phyloP scores from a whole-genome alignment of 2,888 invertebrate species.

The Phytoseiulus persimilis region DNA sequence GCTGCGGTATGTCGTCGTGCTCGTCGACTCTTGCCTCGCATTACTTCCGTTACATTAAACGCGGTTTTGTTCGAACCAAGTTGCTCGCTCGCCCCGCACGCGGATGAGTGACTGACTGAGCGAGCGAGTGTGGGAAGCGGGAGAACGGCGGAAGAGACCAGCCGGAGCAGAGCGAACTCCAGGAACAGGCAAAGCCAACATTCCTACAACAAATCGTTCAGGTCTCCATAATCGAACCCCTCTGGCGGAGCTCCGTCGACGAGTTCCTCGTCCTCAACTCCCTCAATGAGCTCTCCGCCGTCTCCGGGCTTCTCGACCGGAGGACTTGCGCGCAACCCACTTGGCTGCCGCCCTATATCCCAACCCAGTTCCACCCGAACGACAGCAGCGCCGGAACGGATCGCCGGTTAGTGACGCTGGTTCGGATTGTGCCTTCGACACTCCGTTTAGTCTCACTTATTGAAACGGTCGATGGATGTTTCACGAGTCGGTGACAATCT shows the following conservation, averaged over 20 bases:
- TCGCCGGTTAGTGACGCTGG: not conserved
- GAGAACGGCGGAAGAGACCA: not conserved
- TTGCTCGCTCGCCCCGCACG: not conserved
- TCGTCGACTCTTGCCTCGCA: conserved; percentile 6
- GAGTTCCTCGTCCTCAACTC: not conserved
- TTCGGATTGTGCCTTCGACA: not conserved
- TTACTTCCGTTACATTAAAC: conserved; percentile 38
- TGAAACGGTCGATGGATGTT: not conserved
- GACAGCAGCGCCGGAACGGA: not conserved
- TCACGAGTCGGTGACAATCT: not conserved
- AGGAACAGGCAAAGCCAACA: not conserved
- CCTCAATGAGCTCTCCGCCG: not conserved
- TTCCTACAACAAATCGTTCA: not conserved
- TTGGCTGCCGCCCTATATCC: not conserved
- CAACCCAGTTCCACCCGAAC: not conserved
- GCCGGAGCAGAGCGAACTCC: not conserved
- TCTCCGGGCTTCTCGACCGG: not conserved
- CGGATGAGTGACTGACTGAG: not conserved
- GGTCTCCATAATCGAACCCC: not conserved
- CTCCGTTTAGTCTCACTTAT: not conserved
- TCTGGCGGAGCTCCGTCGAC: not conserved
- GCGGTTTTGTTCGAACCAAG: not conserved
- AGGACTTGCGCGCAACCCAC: not conserved
- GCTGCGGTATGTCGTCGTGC: not conserved
- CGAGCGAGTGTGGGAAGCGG: not conserved